phyloP scores from a whole-genome alignment of 2,888 invertebrate species.

The Slavum lentiscoides region DNA sequence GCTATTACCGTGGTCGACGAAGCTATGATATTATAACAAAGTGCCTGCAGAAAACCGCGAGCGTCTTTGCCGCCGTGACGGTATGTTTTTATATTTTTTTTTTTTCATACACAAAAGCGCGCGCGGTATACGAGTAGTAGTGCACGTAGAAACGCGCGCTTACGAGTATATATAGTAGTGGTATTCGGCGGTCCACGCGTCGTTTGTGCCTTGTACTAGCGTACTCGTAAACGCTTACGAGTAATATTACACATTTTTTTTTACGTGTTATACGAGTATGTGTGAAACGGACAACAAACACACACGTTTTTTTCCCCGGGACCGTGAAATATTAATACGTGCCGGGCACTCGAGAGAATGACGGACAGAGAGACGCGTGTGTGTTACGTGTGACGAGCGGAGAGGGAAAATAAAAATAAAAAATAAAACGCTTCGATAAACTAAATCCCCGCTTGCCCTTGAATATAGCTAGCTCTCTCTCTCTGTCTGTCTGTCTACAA shows the following conservation, averaged over 20 bases:
- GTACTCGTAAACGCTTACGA: background rate
- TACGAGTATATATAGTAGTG: too few relatives aligned
- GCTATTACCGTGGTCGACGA: too few relatives aligned
- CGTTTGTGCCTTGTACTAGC: background rate
- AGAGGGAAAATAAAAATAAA: background rate
- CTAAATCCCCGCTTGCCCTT: conserved; percentile 40
- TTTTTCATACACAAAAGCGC: background rate
- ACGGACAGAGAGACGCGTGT: background rate
- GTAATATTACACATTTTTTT: too few relatives aligned
- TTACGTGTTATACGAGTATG: background rate
- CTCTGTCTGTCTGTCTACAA: background rate
- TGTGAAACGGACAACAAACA: background rate
- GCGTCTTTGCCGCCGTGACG: conserved; percentile 13
- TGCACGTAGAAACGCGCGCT: background rate
- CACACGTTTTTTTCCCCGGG: conserved; percentile 21
- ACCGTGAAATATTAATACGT: conserved; percentile 38
- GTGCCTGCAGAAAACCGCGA: background rate
- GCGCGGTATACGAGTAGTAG: background rate
- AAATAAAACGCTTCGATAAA: conserved; percentile 45
- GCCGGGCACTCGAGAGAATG: background rate
- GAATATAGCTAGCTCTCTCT: background rate
- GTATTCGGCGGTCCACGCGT: background rate
- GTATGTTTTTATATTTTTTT: background rate
- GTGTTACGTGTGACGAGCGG: background rate
- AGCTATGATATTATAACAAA: background rate